A percentile compares a stretch with the other conserved stretches of the same genome.
Evolutionary conservation across 2,797 vertebrate genomes (phyloP).

Genomic region (Phrynocephalus vlangalii): DNA sequence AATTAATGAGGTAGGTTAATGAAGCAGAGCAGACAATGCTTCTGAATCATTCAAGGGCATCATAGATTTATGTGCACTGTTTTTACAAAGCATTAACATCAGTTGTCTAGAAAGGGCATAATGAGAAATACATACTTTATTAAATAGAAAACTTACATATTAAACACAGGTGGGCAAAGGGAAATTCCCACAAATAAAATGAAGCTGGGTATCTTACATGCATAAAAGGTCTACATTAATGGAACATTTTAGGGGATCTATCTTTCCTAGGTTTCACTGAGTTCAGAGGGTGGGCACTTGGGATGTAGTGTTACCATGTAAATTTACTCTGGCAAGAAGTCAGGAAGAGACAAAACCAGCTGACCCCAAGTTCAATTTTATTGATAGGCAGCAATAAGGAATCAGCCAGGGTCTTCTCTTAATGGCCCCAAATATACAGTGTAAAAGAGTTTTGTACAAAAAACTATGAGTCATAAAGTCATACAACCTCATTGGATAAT

Average conservation of each 20-base stretch:
- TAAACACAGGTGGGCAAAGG: neutral
- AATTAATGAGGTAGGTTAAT: constrained; percentile 46
- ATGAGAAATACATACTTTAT: constrained; percentile 20
- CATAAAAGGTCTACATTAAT: neutral
- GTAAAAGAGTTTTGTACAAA: too few relatives aligned
- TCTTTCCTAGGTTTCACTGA: too few relatives aligned
- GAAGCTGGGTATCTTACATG: neutral
- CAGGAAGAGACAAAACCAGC: too few relatives aligned
- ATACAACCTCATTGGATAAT: too few relatives aligned
- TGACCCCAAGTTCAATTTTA: too few relatives aligned
- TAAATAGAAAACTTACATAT: constrained; percentile 21
- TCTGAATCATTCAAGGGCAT: constrained; percentile 44
- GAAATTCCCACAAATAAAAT: neutral
- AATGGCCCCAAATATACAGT: too few relatives aligned
- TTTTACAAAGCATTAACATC: constrained; percentile 27
- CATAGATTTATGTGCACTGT: constrained; percentile 41
- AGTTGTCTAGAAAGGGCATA: constrained; percentile 29
- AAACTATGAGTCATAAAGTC: too few relatives aligned
- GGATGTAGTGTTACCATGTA: too few relatives aligned
- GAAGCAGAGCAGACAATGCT: constrained; percentile 39
- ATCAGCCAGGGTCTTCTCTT: too few relatives aligned
- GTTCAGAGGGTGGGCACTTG: too few relatives aligned
- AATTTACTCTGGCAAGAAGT: too few relatives aligned
- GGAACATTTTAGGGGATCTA: neutral
- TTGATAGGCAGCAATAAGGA: too few relatives aligned